phyloP scores from a whole-genome alignment of 2,888 invertebrate genomes.

The Clitarchus hookeri region DNA sequence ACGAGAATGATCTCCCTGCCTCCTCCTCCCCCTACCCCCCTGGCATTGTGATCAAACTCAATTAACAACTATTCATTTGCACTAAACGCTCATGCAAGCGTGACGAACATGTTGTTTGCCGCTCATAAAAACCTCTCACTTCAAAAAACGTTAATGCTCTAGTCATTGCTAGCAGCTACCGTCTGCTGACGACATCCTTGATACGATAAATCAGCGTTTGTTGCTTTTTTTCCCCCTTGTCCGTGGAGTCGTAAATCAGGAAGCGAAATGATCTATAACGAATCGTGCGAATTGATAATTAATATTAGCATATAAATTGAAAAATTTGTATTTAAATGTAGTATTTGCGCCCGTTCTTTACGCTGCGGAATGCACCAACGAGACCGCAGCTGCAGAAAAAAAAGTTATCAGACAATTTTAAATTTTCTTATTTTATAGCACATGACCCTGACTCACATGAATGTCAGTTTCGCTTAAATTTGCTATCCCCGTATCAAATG shows the following conservation, averaged over 20 bases:
- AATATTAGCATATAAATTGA: neutral
- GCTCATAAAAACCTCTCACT: neutral
- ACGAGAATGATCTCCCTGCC: too few relatives aligned
- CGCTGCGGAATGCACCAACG: neutral
- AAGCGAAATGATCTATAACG: neutral
- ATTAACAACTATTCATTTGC: neutral
- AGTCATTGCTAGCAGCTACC: neutral
- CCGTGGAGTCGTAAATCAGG: neutral
- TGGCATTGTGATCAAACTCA: neutral
- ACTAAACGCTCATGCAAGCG: neutral
- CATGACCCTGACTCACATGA: too few relatives aligned
- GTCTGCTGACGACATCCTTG: neutral
- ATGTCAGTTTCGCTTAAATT: too few relatives aligned
- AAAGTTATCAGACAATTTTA: too few relatives aligned
- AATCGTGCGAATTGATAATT: neutral
- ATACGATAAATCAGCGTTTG: neutral
- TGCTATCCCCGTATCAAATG: too few relatives aligned
- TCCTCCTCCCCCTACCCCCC: too few relatives aligned
- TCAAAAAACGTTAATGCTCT: neutral
- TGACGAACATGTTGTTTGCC: neutral
- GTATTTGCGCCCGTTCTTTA: neutral
- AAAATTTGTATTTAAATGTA: neutral
- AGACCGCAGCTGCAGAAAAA: neutral
- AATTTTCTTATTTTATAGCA: too few relatives aligned
- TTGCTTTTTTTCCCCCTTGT: neutral